Evolutionary conservation across 2,113 vertebrate genomes (phyloP).

Genomic region (Hippocampus guttulatus): DNA sequence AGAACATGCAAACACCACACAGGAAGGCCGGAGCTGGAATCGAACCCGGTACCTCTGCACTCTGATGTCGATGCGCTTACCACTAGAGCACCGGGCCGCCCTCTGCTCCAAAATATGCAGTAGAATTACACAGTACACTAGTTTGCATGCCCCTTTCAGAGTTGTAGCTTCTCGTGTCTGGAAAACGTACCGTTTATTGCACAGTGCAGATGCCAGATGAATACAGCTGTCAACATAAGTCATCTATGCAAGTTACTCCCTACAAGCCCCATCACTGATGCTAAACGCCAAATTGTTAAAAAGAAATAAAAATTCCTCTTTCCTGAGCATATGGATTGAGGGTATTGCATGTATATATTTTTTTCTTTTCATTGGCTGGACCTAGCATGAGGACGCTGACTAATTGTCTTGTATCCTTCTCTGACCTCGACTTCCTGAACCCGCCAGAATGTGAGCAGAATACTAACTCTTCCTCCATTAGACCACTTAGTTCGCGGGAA

Average conservation of each 20-base stretch:
- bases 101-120: no score
- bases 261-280: conserved; percentile 14
- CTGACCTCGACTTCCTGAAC: conserved; percentile 45
- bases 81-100: no score
- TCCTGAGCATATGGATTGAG: background rate
- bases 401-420: conserved; percentile 16
- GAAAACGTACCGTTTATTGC: conserved; percentile 15
- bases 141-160: background rate
- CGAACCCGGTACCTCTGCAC: no score
- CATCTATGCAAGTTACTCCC: conserved; percentile 35
- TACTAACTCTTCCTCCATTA: conserved; percentile 4
- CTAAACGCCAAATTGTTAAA: conserved; percentile 17
- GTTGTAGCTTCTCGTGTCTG: background rate
- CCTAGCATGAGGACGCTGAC: conserved; percentile 20
- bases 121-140: no score
- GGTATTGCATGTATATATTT: conserved; percentile 9
- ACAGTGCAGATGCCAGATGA: conserved; percentile 39
- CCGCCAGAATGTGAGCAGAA: conserved; percentile 16
- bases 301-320: conserved; percentile 23
- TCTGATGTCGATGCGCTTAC: no score
- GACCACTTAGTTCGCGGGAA: background rate
- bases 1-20: no score
- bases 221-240: conserved; percentile 28
- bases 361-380: conserved; percentile 22
- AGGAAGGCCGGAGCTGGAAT: no score